Evolutionary conservation across 2,113 vertebrate species (phyloP).

Genomic region (Morone saxatilis): DNA sequence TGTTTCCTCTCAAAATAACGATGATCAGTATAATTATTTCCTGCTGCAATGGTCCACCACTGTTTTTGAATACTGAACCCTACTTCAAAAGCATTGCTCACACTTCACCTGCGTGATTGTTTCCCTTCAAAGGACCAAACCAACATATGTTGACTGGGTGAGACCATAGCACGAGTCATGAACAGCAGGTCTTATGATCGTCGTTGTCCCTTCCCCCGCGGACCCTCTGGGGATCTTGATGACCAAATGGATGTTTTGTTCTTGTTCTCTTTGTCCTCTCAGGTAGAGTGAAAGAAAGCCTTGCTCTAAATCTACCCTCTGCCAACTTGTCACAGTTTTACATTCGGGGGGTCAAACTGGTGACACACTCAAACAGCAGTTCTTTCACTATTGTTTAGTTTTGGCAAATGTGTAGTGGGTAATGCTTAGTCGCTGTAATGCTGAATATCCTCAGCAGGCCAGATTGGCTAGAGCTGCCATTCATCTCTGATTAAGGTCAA

Average conservation of each 20-base stretch:
- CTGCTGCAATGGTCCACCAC: background rate
- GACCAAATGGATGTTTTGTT: conserved; percentile 64
- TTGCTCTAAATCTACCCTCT: background rate
- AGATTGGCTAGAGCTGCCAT: background rate
- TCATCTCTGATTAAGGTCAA: conserved; percentile 10
- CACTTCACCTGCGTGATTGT: conserved; percentile 10
- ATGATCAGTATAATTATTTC: background rate
- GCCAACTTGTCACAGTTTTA: conserved; percentile 11
- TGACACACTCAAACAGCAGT: conserved; percentile 21
- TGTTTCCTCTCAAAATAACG: background rate
- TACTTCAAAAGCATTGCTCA: background rate
- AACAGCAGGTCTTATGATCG: conserved; percentile 32
- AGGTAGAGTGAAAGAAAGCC: conserved; percentile 32
- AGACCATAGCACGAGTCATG: conserved; percentile 2
- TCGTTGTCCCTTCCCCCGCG: conserved; percentile 11
- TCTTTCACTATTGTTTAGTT: conserved; percentile 52
- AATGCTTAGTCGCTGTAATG: conserved; percentile 3
- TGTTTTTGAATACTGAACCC: background rate
- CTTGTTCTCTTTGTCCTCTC: conserved; percentile 52
- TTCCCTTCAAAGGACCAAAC: background rate
- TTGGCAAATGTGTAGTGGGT: conserved; percentile 21
- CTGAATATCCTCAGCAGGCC: background rate
- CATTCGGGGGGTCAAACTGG: conserved; percentile 1
- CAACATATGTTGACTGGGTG: conserved; percentile 9
- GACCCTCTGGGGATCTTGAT: conserved; percentile 33